Evolutionary conservation across 2,888 invertebrate genomes (phyloP).

Genomic region (Mesorhabditis sp.): DNA sequence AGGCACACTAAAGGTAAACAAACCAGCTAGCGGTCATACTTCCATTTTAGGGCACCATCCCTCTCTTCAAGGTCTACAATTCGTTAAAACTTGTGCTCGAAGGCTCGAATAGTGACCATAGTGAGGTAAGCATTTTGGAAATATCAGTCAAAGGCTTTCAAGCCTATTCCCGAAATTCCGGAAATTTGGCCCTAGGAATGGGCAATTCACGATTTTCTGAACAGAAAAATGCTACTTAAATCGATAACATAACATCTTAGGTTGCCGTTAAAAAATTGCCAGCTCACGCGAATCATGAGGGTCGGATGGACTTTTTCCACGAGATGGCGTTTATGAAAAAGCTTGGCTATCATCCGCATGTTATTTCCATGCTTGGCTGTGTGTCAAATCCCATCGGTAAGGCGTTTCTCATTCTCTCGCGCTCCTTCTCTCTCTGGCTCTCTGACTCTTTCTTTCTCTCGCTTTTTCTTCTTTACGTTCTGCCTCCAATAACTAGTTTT

Average conservation of each 20-base stretch:
- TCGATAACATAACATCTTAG: not conserved
- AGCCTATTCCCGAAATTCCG: too few species aligned
- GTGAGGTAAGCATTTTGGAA: conserved; percentile 11
- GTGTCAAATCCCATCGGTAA: conserved; percentile 23
- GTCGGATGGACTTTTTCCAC: conserved; percentile 39
- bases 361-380: conserved; percentile 44
- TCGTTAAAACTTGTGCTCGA: conserved; percentile 24
- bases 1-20: conserved; percentile 31
- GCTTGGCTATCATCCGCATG: conserved; percentile 42
- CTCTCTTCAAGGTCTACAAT: conserved; percentile 23
- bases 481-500: not conserved
- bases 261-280: conserved; percentile 47
- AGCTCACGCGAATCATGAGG: conserved; percentile 40
- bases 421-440: too few species aligned
- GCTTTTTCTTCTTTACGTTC: not conserved
- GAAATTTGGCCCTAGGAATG: too few species aligned
- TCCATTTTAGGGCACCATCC: conserved; percentile 23
- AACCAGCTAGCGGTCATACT: conserved; percentile 3
- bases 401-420: too few species aligned
- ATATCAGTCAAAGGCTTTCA: too few species aligned
- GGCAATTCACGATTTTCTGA: too few species aligned
- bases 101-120: conserved; percentile 23
- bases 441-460: not conserved
- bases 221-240: too few species aligned
- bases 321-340: conserved; percentile 51